Evolutionary conservation across 2,113 vertebrate genomes (phyloP).

Genomic region (Elephas maximus): DNA sequence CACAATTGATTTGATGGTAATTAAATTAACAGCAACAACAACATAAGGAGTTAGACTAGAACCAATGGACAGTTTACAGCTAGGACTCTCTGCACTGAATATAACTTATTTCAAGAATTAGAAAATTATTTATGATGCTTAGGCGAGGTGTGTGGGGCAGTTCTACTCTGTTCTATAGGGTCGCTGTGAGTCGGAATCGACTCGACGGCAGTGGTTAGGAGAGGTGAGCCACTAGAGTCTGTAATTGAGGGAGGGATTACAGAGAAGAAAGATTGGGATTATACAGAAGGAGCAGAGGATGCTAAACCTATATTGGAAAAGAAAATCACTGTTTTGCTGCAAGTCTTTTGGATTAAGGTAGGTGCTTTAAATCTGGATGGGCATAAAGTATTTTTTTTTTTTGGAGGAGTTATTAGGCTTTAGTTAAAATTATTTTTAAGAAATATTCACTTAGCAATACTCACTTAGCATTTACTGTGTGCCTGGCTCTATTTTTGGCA

Average conservation of each 20-base stretch:
- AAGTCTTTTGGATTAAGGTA: constrained; percentile 56
- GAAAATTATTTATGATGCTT: neutral
- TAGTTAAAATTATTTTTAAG: constrained; percentile 53
- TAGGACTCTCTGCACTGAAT: neutral
- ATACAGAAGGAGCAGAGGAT: constrained; percentile 4
- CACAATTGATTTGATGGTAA: neutral
- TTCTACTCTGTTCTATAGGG: too few relatives aligned
- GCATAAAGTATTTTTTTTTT: neutral
- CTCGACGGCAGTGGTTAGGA: neutral
- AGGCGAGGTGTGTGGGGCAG: too few relatives aligned
- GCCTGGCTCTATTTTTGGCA: neutral
- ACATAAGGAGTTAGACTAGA: neutral
- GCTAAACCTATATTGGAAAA: constrained; percentile 20
- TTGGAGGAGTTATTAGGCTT: neutral
- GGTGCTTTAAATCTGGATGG: constrained; percentile 8
- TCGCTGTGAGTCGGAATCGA: too few relatives aligned
- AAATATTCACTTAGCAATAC: neutral
- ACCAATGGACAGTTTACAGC: neutral
- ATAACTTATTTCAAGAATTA: constrained; percentile 22
- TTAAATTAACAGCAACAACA: neutral
- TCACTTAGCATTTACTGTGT: constrained; percentile 39
- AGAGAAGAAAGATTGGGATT: neutral
- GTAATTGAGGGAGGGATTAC: neutral
- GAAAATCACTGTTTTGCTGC: constrained; percentile 51
- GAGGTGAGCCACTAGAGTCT: neutral